Conservation (phyloP, 2,888 invertebrate species). For the Synergus umbraculus region DNA sequence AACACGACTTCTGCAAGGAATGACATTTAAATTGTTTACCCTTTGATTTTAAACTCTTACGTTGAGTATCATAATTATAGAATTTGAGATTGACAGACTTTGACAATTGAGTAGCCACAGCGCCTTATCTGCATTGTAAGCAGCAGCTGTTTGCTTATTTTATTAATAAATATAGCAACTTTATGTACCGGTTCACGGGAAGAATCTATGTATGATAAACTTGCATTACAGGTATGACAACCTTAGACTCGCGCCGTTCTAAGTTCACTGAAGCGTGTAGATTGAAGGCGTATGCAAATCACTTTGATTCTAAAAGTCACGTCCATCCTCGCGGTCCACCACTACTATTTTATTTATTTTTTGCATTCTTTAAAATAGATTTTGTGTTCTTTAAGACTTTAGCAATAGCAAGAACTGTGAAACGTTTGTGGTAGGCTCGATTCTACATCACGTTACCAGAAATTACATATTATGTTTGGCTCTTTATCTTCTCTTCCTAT, state of each 20-base stretch:
- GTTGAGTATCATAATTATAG: no score
- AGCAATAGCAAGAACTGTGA: conserved; percentile 1
- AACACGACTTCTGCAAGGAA: background rate
- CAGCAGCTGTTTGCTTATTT: no score
- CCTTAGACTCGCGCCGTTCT: conserved; percentile 44
- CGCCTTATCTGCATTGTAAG: no score
- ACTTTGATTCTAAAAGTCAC: conserved; percentile 45
- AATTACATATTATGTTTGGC: conserved; percentile 29
- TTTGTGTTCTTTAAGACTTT: conserved; percentile 17
- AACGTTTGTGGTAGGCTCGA: conserved; percentile 7
- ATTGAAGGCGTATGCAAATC: conserved; percentile 58
- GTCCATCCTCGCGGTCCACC: conserved; percentile 28
- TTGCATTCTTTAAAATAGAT: background rate
- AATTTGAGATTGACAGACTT: no score
- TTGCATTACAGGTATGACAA: background rate
- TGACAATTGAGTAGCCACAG: no score
- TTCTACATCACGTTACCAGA: conserved; percentile 13
- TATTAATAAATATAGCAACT: background rate
- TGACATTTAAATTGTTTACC: background rate
- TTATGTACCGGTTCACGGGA: conserved; percentile 1
- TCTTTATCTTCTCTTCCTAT: conserved; percentile 33
- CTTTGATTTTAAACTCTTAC: no score
- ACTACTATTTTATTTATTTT: conserved; percentile 23
- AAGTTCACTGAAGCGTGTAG: conserved; percentile 60
- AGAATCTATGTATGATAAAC: background rate